Conservation (phyloP, 1,140 invertebrate species). For the Hycleus cichorii region DNA sequence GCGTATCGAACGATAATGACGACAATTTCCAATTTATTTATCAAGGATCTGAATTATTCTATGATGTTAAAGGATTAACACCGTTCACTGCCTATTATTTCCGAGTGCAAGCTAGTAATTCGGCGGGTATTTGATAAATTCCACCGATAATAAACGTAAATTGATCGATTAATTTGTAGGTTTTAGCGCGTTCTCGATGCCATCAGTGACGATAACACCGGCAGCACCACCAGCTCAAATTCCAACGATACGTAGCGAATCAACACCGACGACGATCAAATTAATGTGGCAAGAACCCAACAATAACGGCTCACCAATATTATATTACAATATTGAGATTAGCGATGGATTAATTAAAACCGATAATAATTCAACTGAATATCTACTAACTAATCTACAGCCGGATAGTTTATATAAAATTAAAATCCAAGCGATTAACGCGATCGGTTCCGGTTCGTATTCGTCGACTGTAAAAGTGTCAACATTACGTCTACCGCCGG, state of each 20-base stretch:
- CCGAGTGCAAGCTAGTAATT: constrained; percentile 68
- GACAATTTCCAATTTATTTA: constrained; percentile 49
- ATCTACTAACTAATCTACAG: constrained; percentile 45
- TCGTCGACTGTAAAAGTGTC: constrained; percentile 43
- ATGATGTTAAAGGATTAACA: constrained; percentile 58
- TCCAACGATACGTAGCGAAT: constrained; percentile 49
- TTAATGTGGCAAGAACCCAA: constrained; percentile 66
- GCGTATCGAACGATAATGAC: constrained; percentile 35
- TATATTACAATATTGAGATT: constrained; percentile 68
- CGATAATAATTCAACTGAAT: constrained; percentile 45
- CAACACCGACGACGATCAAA: constrained; percentile 58
- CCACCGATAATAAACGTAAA: background rate
- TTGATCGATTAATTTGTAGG: constrained; percentile 11
- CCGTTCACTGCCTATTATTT: constrained; percentile 75
- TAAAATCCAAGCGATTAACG: constrained; percentile 72
- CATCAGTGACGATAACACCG: constrained; percentile 55
- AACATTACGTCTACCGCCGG: constrained; percentile 64
- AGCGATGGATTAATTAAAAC: constrained; percentile 54
- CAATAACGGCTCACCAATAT: constrained; percentile 63
- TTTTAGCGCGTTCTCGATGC: constrained; percentile 59
- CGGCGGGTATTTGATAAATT: constrained; percentile 49
- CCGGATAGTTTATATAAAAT: constrained; percentile 60
- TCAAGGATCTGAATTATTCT: constrained; percentile 48
- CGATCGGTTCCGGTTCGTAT: constrained; percentile 70
- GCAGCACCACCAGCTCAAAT: constrained; percentile 67